phyloP scores from a whole-genome alignment of 2,113 vertebrate species.

The Hiodon tergisus region DNA sequence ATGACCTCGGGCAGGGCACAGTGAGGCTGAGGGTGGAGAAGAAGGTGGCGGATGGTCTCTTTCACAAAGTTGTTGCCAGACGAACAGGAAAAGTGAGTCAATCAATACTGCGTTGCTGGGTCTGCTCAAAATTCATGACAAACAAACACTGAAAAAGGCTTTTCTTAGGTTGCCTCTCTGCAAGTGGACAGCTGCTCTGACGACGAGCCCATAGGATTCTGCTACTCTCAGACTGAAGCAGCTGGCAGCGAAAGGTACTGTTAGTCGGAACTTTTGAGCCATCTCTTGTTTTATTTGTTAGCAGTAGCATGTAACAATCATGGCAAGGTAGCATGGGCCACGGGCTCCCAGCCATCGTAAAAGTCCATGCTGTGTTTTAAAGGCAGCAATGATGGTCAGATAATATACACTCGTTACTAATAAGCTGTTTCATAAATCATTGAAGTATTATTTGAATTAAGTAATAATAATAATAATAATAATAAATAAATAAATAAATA shows the following conservation, averaged over 20 bases:
- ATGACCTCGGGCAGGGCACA: slow-evolving; percentile 61
- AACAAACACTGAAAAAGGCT: not conserved
- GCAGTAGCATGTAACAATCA: not conserved
- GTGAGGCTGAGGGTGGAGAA: slow-evolving; percentile 55
- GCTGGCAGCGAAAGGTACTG: slow-evolving; percentile 52
- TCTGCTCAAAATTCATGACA: not conserved
- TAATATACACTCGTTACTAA: not conserved
- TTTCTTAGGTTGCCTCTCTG: slow-evolving; percentile 56
- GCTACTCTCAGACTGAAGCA: slow-evolving; percentile 51
- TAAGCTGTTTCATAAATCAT: not conserved
- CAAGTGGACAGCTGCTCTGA: slow-evolving; percentile 62
- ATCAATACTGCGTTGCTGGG: not conserved
- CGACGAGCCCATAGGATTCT: slow-evolving; percentile 48
- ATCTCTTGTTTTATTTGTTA: not conserved
- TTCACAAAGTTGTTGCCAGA: slow-evolving; percentile 57
- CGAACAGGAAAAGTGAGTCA: slow-evolving; percentile 61
- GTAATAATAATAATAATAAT: no score
- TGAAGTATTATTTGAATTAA: no score
- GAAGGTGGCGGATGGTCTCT: slow-evolving; percentile 59
- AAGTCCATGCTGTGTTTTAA: not conserved
- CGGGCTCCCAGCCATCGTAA: not conserved
- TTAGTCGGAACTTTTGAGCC: not conserved
- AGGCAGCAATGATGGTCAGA: not conserved
- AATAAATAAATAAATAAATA: no score
- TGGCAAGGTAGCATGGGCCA: not conserved